These are phyloP conservation scores for Sebastes vulpes DNA, from an alignment of 2,797 vertebrate genomes.

Conservation along the genomic window DNA sequence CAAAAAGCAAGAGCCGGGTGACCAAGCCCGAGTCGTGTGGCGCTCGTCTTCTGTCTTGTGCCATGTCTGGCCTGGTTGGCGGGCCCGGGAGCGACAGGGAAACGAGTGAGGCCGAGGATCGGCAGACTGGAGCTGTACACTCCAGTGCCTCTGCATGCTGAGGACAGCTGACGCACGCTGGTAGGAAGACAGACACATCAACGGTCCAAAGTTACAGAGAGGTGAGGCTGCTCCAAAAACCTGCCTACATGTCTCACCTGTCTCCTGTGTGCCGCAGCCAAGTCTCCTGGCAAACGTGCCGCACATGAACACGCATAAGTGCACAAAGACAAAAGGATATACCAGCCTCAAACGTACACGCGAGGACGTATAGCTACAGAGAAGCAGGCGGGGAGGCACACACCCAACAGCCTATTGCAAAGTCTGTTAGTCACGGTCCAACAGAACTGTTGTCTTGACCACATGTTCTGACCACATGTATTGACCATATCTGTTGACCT, in stretches of 20 bases:
- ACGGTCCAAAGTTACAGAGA: slow-evolving; percentile 72
- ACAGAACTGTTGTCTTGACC: slow-evolving; percentile 70
- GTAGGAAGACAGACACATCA: slow-evolving; percentile 83
- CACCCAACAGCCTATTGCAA: slow-evolving; percentile 12
- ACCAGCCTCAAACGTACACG: slow-evolving; percentile 22
- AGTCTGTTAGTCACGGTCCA: slow-evolving; percentile 69
- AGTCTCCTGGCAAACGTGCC: slow-evolving; percentile 50
- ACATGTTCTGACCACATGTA: slow-evolving; percentile 81
- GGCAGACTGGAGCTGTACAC: slow-evolving; percentile 88
- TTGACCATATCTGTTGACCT: slow-evolving; percentile 80
- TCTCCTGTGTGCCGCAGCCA: slow-evolving; percentile 68
- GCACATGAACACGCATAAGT: slow-evolving; percentile 17
- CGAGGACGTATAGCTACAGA: slow-evolving; percentile 5
- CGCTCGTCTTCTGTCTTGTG: slow-evolving; percentile 48
- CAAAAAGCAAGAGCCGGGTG: slow-evolving; percentile 68
- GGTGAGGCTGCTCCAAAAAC: slow-evolving; percentile 67
- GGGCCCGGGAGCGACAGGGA: slow-evolving; percentile 57
- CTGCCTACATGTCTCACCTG: slow-evolving; percentile 84
- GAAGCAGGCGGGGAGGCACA: neutral
- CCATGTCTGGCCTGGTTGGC: slow-evolving; percentile 66
- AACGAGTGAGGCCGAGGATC: slow-evolving; percentile 60
- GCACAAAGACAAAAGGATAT: slow-evolving; percentile 66
- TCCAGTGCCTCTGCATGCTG: slow-evolving; percentile 84
- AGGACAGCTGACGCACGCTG: slow-evolving; percentile 86
- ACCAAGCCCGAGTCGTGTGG: slow-evolving; percentile 53